These are phyloP conservation scores for Centruroides sculpturatus DNA, from an alignment of 1,140 invertebrate genomes.

Conservation along the genomic window DNA sequence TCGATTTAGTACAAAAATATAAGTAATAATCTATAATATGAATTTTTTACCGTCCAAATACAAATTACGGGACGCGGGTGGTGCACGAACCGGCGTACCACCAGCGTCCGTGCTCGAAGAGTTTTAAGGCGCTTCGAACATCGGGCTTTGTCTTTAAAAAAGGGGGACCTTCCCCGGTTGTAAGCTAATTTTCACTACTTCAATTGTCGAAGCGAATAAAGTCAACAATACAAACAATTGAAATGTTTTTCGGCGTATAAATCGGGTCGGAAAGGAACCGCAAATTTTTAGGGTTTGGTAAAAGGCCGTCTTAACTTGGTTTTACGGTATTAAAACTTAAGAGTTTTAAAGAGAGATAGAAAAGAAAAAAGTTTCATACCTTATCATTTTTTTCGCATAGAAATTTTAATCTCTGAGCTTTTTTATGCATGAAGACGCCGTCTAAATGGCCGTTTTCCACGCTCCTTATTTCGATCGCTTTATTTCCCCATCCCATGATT, in stretches of 20 bases:
- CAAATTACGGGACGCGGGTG: too few relatives aligned
- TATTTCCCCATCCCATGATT: conserved; percentile 99
- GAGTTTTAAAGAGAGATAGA: not conserved
- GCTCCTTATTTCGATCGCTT: conserved; percentile 92
- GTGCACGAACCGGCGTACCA: too few relatives aligned
- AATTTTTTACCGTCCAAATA: not conserved
- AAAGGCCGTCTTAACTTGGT: not conserved
- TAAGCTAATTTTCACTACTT: not conserved
- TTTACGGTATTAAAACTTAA: not conserved
- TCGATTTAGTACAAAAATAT: not conserved
- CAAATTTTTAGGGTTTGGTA: not conserved
- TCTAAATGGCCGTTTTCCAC: conserved; percentile 95
- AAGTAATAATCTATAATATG: not conserved
- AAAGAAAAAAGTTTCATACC: conserved; percentile 33
- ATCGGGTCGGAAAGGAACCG: too few relatives aligned
- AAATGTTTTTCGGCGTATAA: not conserved
- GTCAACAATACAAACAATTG: not conserved
- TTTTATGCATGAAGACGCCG: conserved; percentile 99
- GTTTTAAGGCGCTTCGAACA: too few relatives aligned
- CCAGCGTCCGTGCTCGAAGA: too few relatives aligned
- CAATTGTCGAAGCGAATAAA: not conserved
- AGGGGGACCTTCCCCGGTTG: too few relatives aligned
- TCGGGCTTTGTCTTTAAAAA: too few relatives aligned
- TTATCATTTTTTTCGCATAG: conserved; percentile 98
- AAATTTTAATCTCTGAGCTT: conserved; percentile 98